Evolutionary conservation across 2,113 vertebrate species (phyloP).

Genomic region (Cochlearius cochlearius): DNA sequence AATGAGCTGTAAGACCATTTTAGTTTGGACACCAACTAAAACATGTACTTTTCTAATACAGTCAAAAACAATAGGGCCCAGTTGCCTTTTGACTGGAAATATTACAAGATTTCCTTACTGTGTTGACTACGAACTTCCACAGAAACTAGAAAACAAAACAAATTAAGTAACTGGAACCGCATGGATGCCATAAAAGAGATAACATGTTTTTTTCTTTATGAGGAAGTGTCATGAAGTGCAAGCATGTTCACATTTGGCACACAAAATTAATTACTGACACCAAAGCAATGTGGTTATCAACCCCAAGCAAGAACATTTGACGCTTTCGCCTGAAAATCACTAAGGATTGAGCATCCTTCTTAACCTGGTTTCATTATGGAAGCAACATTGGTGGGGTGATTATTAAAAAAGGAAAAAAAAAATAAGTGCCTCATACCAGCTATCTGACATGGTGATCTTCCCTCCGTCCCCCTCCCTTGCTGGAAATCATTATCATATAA

Average conservation of each 20-base stretch:
- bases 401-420: not conserved
- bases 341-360: not conserved
- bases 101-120: conserved; percentile 70
- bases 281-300: not conserved
- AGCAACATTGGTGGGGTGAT: not conserved
- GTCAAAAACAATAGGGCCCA: not conserved
- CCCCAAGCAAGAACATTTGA: not conserved
- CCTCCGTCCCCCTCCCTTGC: fast-evolving
- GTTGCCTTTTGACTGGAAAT: not conserved
- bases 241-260: not conserved
- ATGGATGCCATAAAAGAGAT: not conserved
- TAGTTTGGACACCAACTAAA: not conserved
- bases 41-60: not conserved
- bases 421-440: fast-evolving
- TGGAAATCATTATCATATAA: not conserved
- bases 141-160: conserved; percentile 70
- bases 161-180: not conserved
- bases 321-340: not conserved
- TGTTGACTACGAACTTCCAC: conserved; percentile 81
- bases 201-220: not conserved
- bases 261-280: not conserved
- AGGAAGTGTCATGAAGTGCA: not conserved
- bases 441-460: not conserved
- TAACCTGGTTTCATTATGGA: not conserved
- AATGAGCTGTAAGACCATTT: not conserved